Evolutionary conservation across 2,888 invertebrate species (phyloP).

Genomic region (Allophyes oxyacanthae): DNA sequence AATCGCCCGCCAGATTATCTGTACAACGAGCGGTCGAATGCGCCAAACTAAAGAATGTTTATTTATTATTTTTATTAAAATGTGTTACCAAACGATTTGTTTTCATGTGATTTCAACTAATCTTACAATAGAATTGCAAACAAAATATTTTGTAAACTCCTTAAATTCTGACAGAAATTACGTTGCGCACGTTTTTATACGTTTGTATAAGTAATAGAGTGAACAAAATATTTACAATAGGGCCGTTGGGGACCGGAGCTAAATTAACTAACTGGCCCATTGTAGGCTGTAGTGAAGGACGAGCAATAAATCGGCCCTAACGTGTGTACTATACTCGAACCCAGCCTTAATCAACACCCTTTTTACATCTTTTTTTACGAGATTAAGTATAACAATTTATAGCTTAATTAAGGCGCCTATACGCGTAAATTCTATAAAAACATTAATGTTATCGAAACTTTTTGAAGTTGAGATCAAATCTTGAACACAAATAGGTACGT

Average conservation of each 20-base stretch:
- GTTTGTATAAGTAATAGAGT: background rate
- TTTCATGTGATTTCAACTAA: conserved; percentile 1
- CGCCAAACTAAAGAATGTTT: conserved; percentile 28
- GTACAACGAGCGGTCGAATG: conserved; percentile 21
- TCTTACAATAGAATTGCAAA: no score
- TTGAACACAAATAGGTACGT: background rate
- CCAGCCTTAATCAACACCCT: conserved; percentile 47
- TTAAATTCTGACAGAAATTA: conserved; percentile 1
- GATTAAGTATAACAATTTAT: conserved; percentile 44
- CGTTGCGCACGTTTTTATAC: background rate
- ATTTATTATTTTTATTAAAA: conserved; percentile 37
- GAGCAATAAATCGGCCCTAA: conserved; percentile 34
- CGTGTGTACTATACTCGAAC: conserved; percentile 31
- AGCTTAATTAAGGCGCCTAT: conserved; percentile 30
- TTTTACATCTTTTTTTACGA: conserved; percentile 54
- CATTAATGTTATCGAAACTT: conserved; percentile 13
- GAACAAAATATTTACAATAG: background rate
- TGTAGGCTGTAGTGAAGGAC: conserved; percentile 8
- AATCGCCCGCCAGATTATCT: conserved; percentile 44
- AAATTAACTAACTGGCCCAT: conserved; percentile 18
- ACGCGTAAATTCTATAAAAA: conserved; percentile 18
- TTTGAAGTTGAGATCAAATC: conserved; percentile 24
- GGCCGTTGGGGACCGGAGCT: background rate
- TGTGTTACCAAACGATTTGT: conserved; percentile 6
- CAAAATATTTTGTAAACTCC: no score